Percentiles rank a stretch among this genome's conserved stretches.
Conservation (phyloP, 1,140 invertebrate species). For the Piezodorus guildinii region DNA sequence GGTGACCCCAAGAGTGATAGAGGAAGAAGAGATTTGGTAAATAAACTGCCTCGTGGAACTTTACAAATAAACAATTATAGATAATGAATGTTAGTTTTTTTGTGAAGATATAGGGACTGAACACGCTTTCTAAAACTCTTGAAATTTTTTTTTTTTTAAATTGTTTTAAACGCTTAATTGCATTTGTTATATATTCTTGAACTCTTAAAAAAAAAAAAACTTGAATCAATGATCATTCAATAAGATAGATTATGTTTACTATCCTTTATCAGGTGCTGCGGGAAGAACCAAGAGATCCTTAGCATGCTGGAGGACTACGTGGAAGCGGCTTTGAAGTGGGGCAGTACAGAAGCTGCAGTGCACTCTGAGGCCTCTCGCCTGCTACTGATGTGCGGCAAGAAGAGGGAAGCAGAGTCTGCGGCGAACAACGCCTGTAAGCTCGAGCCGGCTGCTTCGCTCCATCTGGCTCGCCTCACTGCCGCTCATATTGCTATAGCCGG, state of each 20-base stretch:
- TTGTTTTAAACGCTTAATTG: too few species aligned
- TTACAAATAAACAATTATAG: too few species aligned
- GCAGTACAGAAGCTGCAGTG: background rate
- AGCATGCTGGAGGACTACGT: constrained; percentile 50
- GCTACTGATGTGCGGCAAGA: background rate
- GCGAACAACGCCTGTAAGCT: background rate
- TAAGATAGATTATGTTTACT: background rate
- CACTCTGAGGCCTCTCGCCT: background rate
- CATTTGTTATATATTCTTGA: too few species aligned
- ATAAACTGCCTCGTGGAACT: too few species aligned
- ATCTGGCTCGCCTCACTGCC: constrained; percentile 65
- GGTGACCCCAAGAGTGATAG: too few species aligned
- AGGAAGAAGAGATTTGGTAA: too few species aligned
- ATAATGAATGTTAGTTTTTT: too few species aligned
- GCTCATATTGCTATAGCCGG: constrained; percentile 45
- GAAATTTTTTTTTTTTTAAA: too few species aligned
- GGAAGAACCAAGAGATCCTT: constrained; percentile 55
- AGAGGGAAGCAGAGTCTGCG: background rate
- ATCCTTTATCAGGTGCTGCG: constrained; percentile 38
- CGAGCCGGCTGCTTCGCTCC: constrained; percentile 56
- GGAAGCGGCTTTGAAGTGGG: constrained; percentile 49
- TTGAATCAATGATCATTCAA: too few species aligned
- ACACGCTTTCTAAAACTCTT: too few species aligned
- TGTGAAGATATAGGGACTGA: too few species aligned
- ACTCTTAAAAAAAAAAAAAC: too few species aligned